phyloP scores from a whole-genome alignment of 2,797 vertebrate species.

The Caiman crocodilus region DNA sequence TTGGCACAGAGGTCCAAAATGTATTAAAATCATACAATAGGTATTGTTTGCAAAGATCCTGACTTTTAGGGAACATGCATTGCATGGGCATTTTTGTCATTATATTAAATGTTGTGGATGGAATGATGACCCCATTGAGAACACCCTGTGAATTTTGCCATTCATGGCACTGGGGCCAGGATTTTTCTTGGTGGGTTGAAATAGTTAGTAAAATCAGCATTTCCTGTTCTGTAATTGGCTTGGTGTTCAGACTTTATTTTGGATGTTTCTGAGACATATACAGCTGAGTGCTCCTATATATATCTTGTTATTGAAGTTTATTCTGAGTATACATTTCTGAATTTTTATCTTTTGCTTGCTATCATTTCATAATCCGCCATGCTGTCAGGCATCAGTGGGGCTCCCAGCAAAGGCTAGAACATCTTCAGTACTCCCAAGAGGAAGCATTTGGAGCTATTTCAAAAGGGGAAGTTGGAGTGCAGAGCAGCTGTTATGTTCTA shows the following conservation, averaged over 20 bases:
- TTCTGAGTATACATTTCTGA: not conserved
- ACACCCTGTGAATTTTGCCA: not conserved
- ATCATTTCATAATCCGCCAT: not conserved
- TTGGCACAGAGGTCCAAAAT: not conserved
- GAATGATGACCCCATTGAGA: not conserved
- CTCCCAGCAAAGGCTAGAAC: not conserved
- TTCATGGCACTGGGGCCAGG: conserved; percentile 49
- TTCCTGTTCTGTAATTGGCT: conserved; percentile 53
- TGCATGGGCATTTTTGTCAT: not conserved
- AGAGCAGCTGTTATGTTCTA: too few relatives aligned
- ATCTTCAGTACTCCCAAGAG: not conserved
- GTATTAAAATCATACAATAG: not conserved
- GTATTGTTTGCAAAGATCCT: not conserved
- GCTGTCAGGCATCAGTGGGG: not conserved
- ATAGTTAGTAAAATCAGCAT: conserved; percentile 22
- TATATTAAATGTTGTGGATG: not conserved
- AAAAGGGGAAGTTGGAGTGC: too few relatives aligned
- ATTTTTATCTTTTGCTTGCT: too few relatives aligned
- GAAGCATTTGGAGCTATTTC: too few relatives aligned
- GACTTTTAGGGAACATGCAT: not conserved
- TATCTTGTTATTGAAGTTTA: not conserved
- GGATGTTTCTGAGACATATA: fast-evolving
- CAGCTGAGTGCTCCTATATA: not conserved
- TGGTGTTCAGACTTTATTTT: not conserved
- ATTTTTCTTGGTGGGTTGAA: conserved; percentile 40